phyloP scores from a whole-genome alignment of 2,888 invertebrate species.

The Sinohyriopsis cumingii region DNA sequence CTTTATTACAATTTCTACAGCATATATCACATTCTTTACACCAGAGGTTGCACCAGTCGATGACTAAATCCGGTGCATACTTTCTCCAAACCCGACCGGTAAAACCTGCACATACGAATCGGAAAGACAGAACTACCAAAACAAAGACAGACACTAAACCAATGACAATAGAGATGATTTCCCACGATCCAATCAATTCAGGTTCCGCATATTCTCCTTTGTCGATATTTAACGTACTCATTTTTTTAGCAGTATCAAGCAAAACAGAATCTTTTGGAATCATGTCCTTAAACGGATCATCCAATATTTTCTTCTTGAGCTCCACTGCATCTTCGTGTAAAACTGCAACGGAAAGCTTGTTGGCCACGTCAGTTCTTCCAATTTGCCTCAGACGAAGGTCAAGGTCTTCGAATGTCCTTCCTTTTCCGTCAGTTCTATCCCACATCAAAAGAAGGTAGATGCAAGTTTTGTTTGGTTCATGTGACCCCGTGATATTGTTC shows the following conservation, averaged over 20 bases:
- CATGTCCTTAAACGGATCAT: constrained; percentile 49
- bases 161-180: constrained; percentile 7
- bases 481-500: constrained; percentile 13
- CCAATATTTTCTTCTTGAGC: constrained; percentile 40
- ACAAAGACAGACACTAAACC: constrained; percentile 7
- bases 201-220: not conserved
- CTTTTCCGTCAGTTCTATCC: constrained; percentile 48
- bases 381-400: constrained; percentile 55
- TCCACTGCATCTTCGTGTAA: constrained; percentile 51
- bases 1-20: constrained; percentile 18
- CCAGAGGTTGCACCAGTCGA: constrained; percentile 27
- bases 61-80: constrained; percentile 27
- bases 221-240: constrained; percentile 5
- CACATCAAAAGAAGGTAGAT: constrained; percentile 49
- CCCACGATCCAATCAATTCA: not conserved
- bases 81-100: constrained; percentile 21
- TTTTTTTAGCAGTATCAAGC: constrained; percentile 23
- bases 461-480: constrained; percentile 43
- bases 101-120: constrained; percentile 22
- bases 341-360: constrained; percentile 50
- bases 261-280: constrained; percentile 40
- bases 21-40: constrained; percentile 22
- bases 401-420: constrained; percentile 58
- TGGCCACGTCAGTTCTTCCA: constrained; percentile 49
- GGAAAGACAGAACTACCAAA: constrained; percentile 8